Evolutionary conservation across 2,797 vertebrate species (phyloP).

Genomic region (Tangara arthus): DNA sequence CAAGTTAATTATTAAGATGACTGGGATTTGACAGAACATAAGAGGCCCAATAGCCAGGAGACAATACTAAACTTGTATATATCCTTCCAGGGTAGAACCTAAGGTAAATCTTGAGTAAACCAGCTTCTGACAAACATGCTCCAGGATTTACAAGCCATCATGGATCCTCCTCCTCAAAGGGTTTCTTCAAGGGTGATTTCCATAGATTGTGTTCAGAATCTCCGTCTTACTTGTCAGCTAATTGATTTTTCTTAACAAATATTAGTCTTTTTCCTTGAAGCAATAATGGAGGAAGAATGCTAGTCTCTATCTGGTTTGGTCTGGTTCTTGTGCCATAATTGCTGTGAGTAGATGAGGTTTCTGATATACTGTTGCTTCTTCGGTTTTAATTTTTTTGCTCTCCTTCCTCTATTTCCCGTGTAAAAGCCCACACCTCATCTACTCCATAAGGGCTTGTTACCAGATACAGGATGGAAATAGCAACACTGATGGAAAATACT

Average conservation of each 20-base stretch:
- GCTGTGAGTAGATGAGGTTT: neutral
- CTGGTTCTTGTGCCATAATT: neutral
- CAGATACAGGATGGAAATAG: neutral
- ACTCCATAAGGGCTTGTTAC: neutral
- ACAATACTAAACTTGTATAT: neutral
- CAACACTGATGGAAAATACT: neutral
- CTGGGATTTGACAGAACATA: neutral
- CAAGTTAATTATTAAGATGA: neutral
- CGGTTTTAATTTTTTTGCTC: neutral
- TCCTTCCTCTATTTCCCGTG: neutral
- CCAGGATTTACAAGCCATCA: neutral
- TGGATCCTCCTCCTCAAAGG: neutral
- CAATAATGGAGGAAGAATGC: neutral
- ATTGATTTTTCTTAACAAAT: neutral
- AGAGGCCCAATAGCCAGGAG: neutral
- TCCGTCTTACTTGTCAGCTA: neutral
- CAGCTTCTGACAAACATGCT: neutral
- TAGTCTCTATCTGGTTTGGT: neutral
- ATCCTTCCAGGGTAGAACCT: neutral
- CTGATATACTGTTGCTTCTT: neutral
- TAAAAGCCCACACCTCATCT: neutral
- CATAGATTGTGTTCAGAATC: neutral
- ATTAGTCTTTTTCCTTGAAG: neutral
- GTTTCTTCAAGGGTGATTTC: neutral
- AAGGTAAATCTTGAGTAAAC: neutral